Conservation (phyloP, 30 jellyfish, hydroid and myxozoan genomes). For the Clytia hemisphaerica region DNA sequence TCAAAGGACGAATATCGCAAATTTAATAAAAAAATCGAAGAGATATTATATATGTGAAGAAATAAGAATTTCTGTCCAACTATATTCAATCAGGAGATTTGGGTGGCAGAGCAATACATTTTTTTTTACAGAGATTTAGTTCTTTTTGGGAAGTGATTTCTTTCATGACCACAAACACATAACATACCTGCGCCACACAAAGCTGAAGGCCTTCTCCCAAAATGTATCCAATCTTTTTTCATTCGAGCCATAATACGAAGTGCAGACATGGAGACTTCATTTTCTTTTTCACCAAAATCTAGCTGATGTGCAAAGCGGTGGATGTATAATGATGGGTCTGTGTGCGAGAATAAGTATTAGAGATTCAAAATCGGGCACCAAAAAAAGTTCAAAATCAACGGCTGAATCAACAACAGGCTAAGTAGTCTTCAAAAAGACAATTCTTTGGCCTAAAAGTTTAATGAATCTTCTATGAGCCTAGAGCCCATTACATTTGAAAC, state of each 20-base stretch:
- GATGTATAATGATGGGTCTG: slow-evolving; percentile 89
- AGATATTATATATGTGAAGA: background rate
- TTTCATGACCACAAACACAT: no score
- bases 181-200: slow-evolving; percentile 95
- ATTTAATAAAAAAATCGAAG: background rate
- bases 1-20: background rate
- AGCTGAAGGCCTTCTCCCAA: slow-evolving; percentile 96
- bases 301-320: slow-evolving; percentile 93
- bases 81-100: no score
- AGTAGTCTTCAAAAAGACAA: no score
- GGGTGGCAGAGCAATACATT: background rate
- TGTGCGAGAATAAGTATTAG: background rate
- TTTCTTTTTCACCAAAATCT: slow-evolving; percentile 76
- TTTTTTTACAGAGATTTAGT: background rate
- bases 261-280: slow-evolving; percentile 85
- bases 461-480: no score
- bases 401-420: no score
- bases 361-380: background rate
- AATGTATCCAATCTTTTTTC: slow-evolving; percentile 94
- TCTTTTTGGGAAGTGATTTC: no score
- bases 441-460: no score
- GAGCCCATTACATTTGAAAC: no score
- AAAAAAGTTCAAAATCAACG: background rate
- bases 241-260: slow-evolving; percentile 80
- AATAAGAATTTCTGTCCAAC: background rate